phyloP scores from a whole-genome alignment of 2,888 invertebrate species.

The Hedychridium roseum region DNA sequence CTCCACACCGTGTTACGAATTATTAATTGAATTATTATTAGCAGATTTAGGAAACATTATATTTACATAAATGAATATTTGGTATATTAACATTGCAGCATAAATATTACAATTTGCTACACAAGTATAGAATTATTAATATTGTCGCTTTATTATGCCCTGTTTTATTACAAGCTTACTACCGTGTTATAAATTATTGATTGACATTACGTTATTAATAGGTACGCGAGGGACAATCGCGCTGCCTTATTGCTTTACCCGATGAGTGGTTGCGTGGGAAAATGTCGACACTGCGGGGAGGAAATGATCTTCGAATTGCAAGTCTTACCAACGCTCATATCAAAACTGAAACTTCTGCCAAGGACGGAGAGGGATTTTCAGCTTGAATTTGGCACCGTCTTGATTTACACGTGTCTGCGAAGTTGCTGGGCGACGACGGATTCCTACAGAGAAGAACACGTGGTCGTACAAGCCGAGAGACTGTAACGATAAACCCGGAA shows the following conservation, averaged over 20 bases:
- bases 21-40: too few relatives aligned
- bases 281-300: conserved; percentile 76
- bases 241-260: conserved; percentile 77
- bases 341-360: conserved; percentile 70
- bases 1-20: too few relatives aligned
- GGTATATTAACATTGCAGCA: too few relatives aligned
- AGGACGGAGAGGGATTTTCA: conserved; percentile 66
- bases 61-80: too few relatives aligned
- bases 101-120: too few relatives aligned
- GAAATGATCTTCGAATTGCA: conserved; percentile 83
- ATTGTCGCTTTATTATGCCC: too few relatives aligned
- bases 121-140: too few relatives aligned
- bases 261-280: conserved; percentile 64
- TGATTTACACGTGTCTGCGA: conserved; percentile 82
- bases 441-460: conserved; percentile 73
- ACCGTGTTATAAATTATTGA: too few relatives aligned
- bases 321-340: conserved; percentile 81
- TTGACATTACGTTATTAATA: too few relatives aligned
- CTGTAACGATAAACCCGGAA: conserved; percentile 54
- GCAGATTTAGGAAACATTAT: too few relatives aligned
- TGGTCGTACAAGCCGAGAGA: conserved; percentile 79
- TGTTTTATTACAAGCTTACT: too few relatives aligned
- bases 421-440: conserved; percentile 85
- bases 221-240: conserved; percentile 77
- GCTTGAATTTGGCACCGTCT: conserved; percentile 85